Conservation (phyloP, 2,888 invertebrate genomes). For the Microchrysa polita region DNA sequence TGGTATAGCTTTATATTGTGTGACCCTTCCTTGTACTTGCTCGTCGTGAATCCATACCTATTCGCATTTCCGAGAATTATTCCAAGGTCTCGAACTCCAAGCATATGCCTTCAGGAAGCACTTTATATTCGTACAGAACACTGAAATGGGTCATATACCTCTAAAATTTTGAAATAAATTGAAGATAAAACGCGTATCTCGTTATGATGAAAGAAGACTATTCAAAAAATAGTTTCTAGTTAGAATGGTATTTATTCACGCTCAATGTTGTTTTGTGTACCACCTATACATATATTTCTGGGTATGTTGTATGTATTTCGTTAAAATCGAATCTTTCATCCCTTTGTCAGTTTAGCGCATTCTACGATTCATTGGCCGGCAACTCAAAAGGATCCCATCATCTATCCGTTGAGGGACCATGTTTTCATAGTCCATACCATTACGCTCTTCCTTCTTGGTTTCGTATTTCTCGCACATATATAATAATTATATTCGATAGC, state of each 20-base stretch:
- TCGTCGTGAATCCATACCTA: no score
- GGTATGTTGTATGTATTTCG: not conserved
- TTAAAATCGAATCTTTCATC: slow-evolving; percentile 40
- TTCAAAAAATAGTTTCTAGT: slow-evolving; percentile 32
- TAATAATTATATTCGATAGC: slow-evolving; percentile 38
- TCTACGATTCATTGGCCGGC: slow-evolving; percentile 34
- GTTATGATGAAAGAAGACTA: slow-evolving; percentile 23
- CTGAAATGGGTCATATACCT: not conserved
- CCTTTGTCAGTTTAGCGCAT: slow-evolving; percentile 38
- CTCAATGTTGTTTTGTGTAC: not conserved
- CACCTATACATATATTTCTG: no score
- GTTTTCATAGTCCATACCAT: not conserved
- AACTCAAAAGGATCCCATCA: slow-evolving; percentile 41
- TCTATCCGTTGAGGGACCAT: not conserved
- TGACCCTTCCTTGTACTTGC: not conserved
- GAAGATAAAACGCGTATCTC: slow-evolving; percentile 18
- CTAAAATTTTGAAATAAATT: slow-evolving; percentile 22
- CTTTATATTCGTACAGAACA: no score
- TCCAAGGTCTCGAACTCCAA: not conserved
- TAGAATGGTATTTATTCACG: not conserved
- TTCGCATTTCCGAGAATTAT: slow-evolving; percentile 21
- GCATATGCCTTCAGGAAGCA: no score
- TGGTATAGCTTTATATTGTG: no score
- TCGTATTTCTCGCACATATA: slow-evolving; percentile 22
- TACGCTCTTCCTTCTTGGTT: slow-evolving; percentile 18